Evolutionary conservation across 2,888 invertebrate genomes (phyloP).

Genomic region (Scaptomyza tumidula): DNA sequence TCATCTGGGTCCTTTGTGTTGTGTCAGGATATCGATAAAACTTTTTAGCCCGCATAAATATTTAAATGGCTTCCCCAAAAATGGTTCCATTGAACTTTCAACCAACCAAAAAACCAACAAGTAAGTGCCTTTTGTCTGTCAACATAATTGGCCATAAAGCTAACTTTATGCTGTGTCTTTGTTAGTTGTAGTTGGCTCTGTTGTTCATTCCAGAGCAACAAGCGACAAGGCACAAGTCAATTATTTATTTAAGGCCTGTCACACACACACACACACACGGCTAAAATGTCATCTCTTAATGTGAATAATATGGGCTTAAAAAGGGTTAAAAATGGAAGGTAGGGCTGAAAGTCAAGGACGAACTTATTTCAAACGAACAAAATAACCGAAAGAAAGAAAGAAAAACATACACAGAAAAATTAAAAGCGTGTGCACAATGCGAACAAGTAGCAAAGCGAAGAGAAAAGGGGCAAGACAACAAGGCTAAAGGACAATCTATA

Average conservation of each 20-base stretch:
- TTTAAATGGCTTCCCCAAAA: conserved; percentile 31
- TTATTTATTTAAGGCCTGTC: conserved; percentile 77
- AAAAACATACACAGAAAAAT: conserved; percentile 61
- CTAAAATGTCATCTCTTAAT: conserved; percentile 48
- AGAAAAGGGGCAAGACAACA: background rate
- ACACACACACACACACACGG: conserved; percentile 37
- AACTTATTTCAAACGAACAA: conserved; percentile 24
- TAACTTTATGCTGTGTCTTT: conserved; percentile 3
- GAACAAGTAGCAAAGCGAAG: conserved; percentile 12
- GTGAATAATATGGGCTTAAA: background rate
- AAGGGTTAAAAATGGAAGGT: background rate
- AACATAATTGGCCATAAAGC: conserved; percentile 45
- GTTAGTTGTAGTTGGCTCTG: conserved; percentile 1
- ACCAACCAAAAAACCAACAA: conserved; percentile 12
- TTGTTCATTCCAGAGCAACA: conserved; percentile 37
- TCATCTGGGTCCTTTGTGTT: conserved; percentile 46
- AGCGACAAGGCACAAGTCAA: conserved; percentile 62
- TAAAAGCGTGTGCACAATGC: conserved; percentile 65
- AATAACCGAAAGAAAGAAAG: background rate
- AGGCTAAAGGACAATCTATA: conserved; percentile 2
- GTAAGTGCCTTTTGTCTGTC: conserved; percentile 23
- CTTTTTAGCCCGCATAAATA: conserved; percentile 38
- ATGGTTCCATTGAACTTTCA: conserved; percentile 56
- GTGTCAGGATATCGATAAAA: conserved; percentile 31
- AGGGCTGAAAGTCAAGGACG: conserved; percentile 33